Base-by-base conservation (phyloP, 2,888 invertebrate genomes). In the Drosophila pseudotalamancana region DNA sequence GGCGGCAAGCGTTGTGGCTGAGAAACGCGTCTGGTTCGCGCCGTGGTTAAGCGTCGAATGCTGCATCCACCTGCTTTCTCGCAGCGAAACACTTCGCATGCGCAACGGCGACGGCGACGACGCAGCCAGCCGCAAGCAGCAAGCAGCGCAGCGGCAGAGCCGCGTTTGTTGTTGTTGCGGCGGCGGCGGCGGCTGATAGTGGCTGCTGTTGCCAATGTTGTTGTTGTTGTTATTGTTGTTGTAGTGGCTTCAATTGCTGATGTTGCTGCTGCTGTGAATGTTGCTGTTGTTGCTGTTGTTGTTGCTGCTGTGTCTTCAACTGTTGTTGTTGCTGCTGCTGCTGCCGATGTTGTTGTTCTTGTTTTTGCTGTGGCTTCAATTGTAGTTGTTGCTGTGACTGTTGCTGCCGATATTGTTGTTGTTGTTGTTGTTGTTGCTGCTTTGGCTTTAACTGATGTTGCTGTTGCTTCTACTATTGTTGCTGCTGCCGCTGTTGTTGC, bases 61-160 rank as follows among this genome's bases (percentile, higher is more conserved):
- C 88, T 90, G 90, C 90, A 90, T 91, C 89, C 91, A 92, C 91
- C 91, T 92, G 91, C 91, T 91, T 91, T 90, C 90, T 89, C 89
- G 87, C 87, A 89, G 89, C 91, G 91, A 90, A 91, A 91, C 90
- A 91, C 91, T 91, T 91, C 89, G 89, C 89, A 89, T 90, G 89
- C 89, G 85, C 88, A 86, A 78, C 86, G 79, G 71, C 82, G 76
- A 32, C 62, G 50, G 59, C 72, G 60, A 65, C 66, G 51, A 63
- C 69, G 77, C 49, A 57, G 60, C 67, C 35, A 21, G 62, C 64
- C 60, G 72, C 76, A n/a, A n/a, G 76, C 64, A 16, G 77, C 31
- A n/a, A 40, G 43, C 43, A 43, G 43, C 60, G 34, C 12, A 23
- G 67, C 19, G 8, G 31, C 19, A 2, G 43, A 56, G 34, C 12